Conservation (phyloP, 1,140 invertebrate species). For the Pseudachorutes palmiensis region DNA sequence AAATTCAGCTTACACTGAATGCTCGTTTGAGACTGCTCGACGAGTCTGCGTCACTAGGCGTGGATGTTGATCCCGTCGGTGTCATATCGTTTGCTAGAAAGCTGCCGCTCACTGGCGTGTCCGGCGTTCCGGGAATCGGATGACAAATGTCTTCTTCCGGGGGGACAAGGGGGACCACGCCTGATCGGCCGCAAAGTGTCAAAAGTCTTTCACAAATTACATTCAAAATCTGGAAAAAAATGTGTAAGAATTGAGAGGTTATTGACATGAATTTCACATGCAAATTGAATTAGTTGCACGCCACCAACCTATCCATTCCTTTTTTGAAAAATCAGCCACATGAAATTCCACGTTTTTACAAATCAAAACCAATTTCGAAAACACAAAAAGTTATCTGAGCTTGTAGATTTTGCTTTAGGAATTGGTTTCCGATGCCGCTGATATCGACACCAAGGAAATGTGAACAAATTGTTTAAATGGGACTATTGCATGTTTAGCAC, state of each 20-base stretch:
- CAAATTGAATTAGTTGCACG: too few species aligned
- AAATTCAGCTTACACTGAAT: slow-evolving; percentile 1
- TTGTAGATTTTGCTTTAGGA: too few species aligned
- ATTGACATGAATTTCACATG: slow-evolving; percentile 7
- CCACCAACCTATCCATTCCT: too few species aligned
- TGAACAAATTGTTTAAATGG: slow-evolving; percentile 3
- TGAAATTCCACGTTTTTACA: too few species aligned
- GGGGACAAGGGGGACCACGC: slow-evolving; percentile 22
- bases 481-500: neutral
- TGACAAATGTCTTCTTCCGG: slow-evolving; percentile 23
- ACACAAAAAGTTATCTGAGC: too few species aligned
- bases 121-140: slow-evolving; percentile 27
- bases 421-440: too few species aligned
- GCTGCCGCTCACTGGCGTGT: slow-evolving; percentile 16
- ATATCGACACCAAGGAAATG: too few species aligned
- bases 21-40: neutral
- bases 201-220: slow-evolving; percentile 66
- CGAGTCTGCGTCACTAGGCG: neutral
- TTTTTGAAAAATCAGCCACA: too few species aligned
- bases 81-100: neutral
- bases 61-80: neutral
- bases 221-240: slow-evolving; percentile 57
- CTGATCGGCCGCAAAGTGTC: slow-evolving; percentile 50
- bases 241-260: neutral
- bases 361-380: too few species aligned